Evolutionary conservation across 2,113 vertebrate genomes (phyloP).

Genomic region (Tamias sibiricus): DNA sequence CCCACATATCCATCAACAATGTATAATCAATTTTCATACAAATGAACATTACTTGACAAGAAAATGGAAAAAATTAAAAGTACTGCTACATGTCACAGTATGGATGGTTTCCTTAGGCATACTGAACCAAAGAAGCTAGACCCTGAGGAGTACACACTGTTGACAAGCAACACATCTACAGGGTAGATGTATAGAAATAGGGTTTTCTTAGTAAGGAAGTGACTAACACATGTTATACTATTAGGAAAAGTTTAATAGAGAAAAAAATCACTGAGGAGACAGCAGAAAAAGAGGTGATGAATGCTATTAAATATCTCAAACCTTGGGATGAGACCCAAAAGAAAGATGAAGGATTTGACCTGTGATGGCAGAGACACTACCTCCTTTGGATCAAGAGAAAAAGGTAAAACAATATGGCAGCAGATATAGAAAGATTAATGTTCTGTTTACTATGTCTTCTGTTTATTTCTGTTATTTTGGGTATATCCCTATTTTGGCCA

Average conservation of each 20-base stretch:
- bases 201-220: background rate
- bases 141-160: background rate
- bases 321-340: background rate
- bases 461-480: background rate
- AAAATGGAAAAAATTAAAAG: background rate
- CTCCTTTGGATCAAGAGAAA: background rate
- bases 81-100: background rate
- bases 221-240: background rate
- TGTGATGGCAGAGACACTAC: no score
- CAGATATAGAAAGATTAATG: background rate
- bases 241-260: background rate
- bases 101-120: background rate
- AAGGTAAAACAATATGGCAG: background rate
- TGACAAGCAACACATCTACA: background rate
- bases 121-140: background rate
- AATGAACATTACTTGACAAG: background rate
- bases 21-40: background rate
- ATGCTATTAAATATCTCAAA: background rate
- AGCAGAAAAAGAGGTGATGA: background rate
- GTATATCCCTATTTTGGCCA: background rate
- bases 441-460: background rate
- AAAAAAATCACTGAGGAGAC: background rate
- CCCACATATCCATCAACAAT: background rate
- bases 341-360: background rate
- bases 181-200: background rate